These are phyloP conservation scores for Euglossa dilemma DNA, from an alignment of 1,140 invertebrate genomes.

Conservation along the genomic window DNA sequence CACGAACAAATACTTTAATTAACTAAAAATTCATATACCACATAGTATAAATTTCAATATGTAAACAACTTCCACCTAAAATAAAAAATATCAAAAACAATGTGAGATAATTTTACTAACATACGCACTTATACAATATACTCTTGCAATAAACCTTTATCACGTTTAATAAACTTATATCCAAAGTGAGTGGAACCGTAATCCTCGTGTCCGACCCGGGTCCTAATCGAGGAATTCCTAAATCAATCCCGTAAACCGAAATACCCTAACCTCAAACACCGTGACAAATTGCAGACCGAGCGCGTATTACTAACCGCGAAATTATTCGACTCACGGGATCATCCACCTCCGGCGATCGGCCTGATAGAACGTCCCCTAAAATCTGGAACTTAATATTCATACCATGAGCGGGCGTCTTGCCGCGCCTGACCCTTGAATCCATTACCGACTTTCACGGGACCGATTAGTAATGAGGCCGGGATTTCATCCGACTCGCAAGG, in stretches of 20 bases:
- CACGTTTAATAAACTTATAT: no score
- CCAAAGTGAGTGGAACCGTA: no score
- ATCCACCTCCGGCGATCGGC: neutral
- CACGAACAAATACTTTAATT: no score
- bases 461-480: constrained; percentile 61
- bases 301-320: constrained; percentile 20
- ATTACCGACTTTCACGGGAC: constrained; percentile 59
- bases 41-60: no score
- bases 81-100: no score
- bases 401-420: constrained; percentile 19
- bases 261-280: neutral
- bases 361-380: constrained; percentile 38
- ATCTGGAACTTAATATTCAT: constrained; percentile 68
- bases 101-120: no score
- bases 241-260: neutral
- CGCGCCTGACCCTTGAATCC: constrained; percentile 60
- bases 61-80: no score
- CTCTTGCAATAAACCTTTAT: no score
- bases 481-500: constrained; percentile 44
- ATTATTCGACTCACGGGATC: constrained; percentile 46
- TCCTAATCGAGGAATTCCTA: no score
- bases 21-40: no score
- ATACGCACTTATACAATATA: no score
- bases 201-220: no score
- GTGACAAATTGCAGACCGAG: neutral